Evolutionary conservation across 35 echinoderm and acorn worm species (phyloP).

Genomic region (Chiridota heheva): DNA sequence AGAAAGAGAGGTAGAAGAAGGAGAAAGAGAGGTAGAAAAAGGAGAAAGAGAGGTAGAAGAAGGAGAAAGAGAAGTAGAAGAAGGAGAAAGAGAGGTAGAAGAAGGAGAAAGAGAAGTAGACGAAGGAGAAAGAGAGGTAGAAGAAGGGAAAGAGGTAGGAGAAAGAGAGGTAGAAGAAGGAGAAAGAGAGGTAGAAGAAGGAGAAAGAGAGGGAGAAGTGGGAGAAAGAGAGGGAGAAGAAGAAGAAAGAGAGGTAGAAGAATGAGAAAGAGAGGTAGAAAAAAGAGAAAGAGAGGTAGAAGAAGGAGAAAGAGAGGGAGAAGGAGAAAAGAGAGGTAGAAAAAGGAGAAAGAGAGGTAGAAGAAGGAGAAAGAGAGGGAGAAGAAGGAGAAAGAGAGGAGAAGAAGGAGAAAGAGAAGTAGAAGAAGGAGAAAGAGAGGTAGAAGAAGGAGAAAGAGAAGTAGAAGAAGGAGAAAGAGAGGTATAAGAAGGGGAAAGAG

Average conservation of each 20-base stretch:
- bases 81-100: no score
- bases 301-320: slow-evolving; percentile 2
- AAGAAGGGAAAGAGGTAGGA: no score
- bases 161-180: no score
- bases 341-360: not conserved
- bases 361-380: not conserved
- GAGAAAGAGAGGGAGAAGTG: no score
- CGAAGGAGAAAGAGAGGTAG: no score
- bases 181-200: no score
- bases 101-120: no score
- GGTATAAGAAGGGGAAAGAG: not conserved
- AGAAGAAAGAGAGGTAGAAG: not conserved
- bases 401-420: not conserved
- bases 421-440: not conserved
- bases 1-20: no score
- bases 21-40: no score
- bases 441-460: not conserved
- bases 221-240: no score
- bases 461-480: not conserved
- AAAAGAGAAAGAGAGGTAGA: not conserved
- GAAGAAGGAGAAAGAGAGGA: not conserved
- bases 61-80: no score
- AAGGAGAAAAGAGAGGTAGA: not conserved
- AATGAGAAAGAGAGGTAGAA: not conserved
- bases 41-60: no score